Percentiles rank a stretch among this genome's conserved stretches.
Evolutionary conservation across 2,797 vertebrate genomes (phyloP).

Genomic region (Masticophis lateralis): DNA sequence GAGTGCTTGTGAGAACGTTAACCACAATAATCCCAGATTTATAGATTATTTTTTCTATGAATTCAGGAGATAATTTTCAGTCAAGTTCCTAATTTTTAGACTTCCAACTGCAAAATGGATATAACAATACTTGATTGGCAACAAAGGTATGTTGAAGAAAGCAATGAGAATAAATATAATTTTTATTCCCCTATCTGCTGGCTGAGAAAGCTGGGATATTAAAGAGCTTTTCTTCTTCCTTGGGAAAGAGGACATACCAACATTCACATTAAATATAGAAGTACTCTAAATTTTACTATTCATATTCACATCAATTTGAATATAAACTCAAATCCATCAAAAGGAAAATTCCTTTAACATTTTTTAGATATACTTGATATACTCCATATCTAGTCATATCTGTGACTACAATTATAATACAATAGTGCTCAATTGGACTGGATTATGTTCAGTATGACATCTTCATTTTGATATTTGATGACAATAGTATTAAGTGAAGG

Average conservation of each 20-base stretch:
- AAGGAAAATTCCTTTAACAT: neutral
- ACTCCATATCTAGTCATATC: neutral
- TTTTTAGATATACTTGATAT: neutral
- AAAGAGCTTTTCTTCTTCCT: neutral
- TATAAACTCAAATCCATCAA: neutral
- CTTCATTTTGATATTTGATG: neutral
- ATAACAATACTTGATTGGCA: neutral
- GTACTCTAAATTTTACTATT: neutral
- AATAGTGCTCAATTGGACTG: neutral
- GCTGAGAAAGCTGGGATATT: neutral
- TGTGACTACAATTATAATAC: neutral
- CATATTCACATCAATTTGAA: neutral
- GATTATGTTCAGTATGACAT: neutral
- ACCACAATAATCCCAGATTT: neutral
- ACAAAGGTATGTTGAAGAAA: neutral
- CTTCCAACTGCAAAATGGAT: neutral
- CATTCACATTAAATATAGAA: neutral
- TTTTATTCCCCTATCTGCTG: neutral
- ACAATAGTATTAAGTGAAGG: neutral
- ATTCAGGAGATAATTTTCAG: neutral
- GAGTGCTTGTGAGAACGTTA: neutral
- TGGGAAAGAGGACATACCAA: neutral
- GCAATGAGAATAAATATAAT: neutral
- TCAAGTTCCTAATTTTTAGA: too few species aligned
- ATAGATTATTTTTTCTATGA: neutral